A percentile compares a stretch with the other conserved stretches of the same genome.
Conservation (phyloP, 2,113 vertebrate genomes). For the Leiothrix lutea region DNA sequence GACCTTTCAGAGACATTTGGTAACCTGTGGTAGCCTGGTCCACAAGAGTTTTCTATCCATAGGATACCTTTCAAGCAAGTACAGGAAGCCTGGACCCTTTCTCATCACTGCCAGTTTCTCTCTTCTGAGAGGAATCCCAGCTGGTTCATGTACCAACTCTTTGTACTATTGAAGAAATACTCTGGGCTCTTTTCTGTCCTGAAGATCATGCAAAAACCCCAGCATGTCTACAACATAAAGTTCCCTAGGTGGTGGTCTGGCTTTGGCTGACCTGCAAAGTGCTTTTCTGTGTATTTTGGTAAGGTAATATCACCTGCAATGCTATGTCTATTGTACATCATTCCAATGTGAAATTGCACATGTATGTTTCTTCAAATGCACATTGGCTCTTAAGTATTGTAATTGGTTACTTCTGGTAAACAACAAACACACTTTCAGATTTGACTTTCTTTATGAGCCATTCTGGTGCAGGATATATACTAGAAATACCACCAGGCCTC, state of each 20-base stretch:
- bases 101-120: background rate
- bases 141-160: background rate
- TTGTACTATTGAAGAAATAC: background rate
- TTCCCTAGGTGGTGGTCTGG: background rate
- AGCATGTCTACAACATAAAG: background rate
- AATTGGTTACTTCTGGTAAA: background rate
- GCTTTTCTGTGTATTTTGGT: background rate
- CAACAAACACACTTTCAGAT: background rate
- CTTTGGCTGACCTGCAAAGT: background rate
- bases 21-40: background rate
- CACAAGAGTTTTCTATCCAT: rapidly evolving
- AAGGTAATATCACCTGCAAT: background rate
- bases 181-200: background rate
- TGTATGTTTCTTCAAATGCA: background rate
- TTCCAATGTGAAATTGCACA: background rate
- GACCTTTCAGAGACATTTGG: background rate
- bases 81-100: background rate
- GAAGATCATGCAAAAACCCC: background rate
- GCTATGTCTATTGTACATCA: background rate
- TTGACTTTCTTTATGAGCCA: background rate
- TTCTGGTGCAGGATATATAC: background rate
- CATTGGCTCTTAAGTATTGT: background rate
- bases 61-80: background rate
- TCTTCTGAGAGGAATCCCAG: background rate
- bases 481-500: background rate